These are phyloP conservation scores for Gortyna flavago DNA, from an alignment of 2,888 invertebrate species.

Conservation along the genomic window DNA sequence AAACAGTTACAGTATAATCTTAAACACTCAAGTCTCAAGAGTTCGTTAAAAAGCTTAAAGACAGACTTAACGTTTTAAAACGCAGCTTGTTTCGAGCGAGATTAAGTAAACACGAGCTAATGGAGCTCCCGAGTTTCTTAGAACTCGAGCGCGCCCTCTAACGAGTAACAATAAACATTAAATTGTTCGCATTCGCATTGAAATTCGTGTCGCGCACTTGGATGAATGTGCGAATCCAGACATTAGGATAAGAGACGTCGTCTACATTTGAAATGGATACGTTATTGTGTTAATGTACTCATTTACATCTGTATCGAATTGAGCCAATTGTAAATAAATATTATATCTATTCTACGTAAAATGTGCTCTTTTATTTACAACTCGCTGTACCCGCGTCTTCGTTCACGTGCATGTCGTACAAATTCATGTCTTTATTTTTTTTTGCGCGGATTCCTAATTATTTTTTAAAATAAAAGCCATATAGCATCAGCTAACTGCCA, in stretches of 20 bases:
- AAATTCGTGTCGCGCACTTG: constrained; percentile 49
- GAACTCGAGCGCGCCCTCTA: constrained; percentile 33
- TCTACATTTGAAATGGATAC: constrained; percentile 58
- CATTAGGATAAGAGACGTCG: constrained; percentile 48
- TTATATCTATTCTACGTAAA: neutral
- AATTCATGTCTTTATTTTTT: too few species aligned
- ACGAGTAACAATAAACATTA: constrained; percentile 51
- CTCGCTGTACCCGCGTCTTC: too few species aligned
- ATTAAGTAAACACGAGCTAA: constrained; percentile 59
- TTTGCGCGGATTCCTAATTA: too few species aligned
- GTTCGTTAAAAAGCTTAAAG: constrained; percentile 52
- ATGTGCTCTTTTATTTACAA: constrained; percentile 9
- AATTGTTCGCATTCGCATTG: constrained; percentile 52
- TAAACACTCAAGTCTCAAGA: constrained; percentile 41
- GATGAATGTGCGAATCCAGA: constrained; percentile 42
- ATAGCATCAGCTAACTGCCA: neutral
- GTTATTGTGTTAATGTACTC: constrained; percentile 37
- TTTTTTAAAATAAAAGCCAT: too few species aligned
- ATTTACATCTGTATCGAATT: constrained; percentile 52
- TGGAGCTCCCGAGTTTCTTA: constrained; percentile 34
- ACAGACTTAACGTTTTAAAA: constrained; percentile 51
- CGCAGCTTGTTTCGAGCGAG: constrained; percentile 44
- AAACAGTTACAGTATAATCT: constrained; percentile 34
- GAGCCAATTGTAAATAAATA: constrained; percentile 21
- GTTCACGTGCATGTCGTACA: too few species aligned